A percentile compares a stretch with the other conserved stretches of the same genome.
phyloP scores from a whole-genome alignment of 2,888 invertebrate species.

The Drosophila cognata region DNA sequence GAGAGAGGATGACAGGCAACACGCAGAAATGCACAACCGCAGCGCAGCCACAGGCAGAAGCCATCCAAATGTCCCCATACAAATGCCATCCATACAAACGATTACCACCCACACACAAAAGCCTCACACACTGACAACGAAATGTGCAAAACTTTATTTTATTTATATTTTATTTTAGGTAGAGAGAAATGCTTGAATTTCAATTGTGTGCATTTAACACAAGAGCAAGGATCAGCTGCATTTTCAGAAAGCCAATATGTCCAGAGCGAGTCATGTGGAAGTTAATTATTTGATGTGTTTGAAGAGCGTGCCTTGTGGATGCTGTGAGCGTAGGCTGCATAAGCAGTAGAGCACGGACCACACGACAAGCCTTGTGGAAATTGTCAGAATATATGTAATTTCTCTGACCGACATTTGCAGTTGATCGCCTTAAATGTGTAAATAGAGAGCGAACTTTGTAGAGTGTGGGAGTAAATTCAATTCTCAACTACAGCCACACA shows the following conservation, averaged over 20 bases:
- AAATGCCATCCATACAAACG: not conserved
- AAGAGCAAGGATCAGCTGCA: slow-evolving; percentile 5
- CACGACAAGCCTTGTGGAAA: not conserved
- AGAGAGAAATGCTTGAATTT: not conserved
- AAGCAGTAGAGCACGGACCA: not conserved
- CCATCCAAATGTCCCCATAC: slow-evolving; percentile 15
- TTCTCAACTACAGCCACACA: not conserved
- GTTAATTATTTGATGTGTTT: not conserved
- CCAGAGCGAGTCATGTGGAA: not conserved
- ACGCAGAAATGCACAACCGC: slow-evolving; percentile 79
- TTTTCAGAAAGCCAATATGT: not conserved
- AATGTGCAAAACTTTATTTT: slow-evolving; percentile 15
- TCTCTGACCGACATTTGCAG: not conserved
- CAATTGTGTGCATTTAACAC: not conserved
- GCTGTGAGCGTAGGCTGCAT: not conserved
- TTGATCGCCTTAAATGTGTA: not conserved
- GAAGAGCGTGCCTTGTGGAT: not conserved
- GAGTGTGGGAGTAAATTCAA: not conserved
- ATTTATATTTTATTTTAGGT: not conserved
- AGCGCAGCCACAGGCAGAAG: slow-evolving; percentile 67
- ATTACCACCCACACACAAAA: slow-evolving; percentile 29
- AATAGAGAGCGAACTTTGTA: not conserved
- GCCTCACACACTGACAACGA: slow-evolving; percentile 27
- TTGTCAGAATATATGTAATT: not conserved
- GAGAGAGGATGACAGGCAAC: slow-evolving; percentile 56